Evolutionary conservation across 2,797 vertebrate genomes (phyloP).

Genomic region (Pangasius krempfi): DNA sequence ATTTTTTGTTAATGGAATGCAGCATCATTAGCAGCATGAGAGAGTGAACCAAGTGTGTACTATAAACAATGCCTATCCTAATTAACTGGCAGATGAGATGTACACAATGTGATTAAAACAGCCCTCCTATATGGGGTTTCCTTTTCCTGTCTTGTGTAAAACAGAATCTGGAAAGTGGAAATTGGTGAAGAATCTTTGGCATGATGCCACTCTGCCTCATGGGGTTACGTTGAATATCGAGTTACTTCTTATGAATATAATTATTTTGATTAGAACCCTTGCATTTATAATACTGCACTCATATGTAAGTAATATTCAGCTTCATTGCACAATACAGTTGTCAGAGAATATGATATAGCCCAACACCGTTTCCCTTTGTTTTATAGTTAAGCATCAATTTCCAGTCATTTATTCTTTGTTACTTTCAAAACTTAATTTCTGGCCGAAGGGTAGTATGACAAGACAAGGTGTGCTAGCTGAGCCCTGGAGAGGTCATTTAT

Average conservation of each 20-base stretch:
- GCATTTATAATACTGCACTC: neutral
- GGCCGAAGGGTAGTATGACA: neutral
- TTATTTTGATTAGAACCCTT: neutral
- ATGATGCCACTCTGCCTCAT: neutral
- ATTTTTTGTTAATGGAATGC: constrained; percentile 24
- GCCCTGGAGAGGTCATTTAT: neutral
- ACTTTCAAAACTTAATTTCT: constrained; percentile 3
- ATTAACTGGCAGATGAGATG: neutral
- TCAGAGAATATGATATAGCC: neutral
- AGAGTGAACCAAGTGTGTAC: neutral
- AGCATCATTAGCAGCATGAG: neutral
- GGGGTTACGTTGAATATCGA: neutral
- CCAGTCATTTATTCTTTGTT: constrained; percentile 26
- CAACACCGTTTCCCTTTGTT: neutral
- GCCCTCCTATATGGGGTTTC: neutral
- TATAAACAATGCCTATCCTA: neutral
- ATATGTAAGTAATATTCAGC: neutral
- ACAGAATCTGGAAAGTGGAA: neutral
- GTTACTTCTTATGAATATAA: neutral
- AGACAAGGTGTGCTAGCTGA: neutral
- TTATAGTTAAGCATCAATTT: constrained; percentile 2
- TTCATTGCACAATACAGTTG: neutral
- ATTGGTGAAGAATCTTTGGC: neutral
- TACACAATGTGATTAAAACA: neutral
- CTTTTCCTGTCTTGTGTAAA: neutral